Base-by-base conservation (phyloP, 2,888 invertebrate genomes). In the Automeris io region DNA sequence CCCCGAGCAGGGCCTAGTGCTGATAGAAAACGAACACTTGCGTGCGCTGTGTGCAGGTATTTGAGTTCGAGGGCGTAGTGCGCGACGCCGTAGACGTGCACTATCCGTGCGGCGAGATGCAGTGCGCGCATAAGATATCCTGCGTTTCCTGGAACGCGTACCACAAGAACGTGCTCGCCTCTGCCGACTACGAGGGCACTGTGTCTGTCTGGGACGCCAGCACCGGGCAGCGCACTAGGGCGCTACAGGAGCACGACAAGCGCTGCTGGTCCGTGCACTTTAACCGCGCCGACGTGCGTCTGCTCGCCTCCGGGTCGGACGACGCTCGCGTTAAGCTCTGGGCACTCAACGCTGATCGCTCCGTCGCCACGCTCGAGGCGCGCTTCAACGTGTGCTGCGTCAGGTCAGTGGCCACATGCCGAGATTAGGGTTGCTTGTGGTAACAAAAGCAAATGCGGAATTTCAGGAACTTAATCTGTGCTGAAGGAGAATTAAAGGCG, bases 221-320 rank as follows among this genome's bases (percentile, higher is more conserved):
- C 23, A 93, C 93, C 1, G 93, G 93, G 8, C 91, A 91, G 56
- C 87, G 92, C 41, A 92, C 92, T 1, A 90, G 93, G 61, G 90
- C 91, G 4, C 58, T 82, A 18, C 40, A 40, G 73, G 97, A 97
- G 71, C 98, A 98, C 79, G 96, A 97, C 77, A 97, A 97, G 71
- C 88, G 97, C 31, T 96, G 96, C 72, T 98, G 98, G 97, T 95
- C 95, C 53, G 97, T 98, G 23, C 96, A 97, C 82, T 98, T 97
- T 79, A 97, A 96, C 76, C 91, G 93, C 52, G 92, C 95, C 18
- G 97, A 98, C 73, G 95, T 96, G 8, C 90, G 95, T 16, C 80
- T 97, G 26, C 91, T 98, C 42, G 97, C 97, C 0, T 96, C 96
- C 0, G 97, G 96, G 0, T 95, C 95, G 0, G 97, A 97, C 76